Evolutionary conservation across 92 coral and sea anemone species (phyloP).

Genomic region (Siderastrea siderea): DNA sequence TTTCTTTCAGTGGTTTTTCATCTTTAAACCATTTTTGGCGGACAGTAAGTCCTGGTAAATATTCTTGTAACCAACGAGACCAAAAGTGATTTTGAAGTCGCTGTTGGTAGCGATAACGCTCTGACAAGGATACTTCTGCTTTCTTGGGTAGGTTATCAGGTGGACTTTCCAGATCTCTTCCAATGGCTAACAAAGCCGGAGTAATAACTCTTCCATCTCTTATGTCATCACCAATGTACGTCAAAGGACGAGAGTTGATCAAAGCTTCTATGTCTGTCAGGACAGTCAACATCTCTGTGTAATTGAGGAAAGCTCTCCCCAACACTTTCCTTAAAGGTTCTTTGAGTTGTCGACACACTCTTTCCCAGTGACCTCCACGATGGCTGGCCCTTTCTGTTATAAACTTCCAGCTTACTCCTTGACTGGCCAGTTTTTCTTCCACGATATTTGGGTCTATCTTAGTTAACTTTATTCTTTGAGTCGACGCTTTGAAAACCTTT

Average conservation of each 20-base stretch:
- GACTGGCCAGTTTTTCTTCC: constrained; percentile 10
- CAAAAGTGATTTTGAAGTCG: no score
- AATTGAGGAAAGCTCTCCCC: constrained; percentile 32
- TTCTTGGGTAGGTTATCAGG: no score
- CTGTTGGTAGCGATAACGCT: no score
- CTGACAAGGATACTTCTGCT: no score
- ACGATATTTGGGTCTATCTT: constrained; percentile 31
- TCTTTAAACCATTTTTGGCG: no score
- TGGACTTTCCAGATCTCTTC: no score
- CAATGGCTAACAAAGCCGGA: no score
- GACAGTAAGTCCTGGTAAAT: no score
- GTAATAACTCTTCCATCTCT: no score
- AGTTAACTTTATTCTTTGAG: constrained; percentile 13
- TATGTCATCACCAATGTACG: no score
- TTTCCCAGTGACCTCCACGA: constrained; percentile 45
- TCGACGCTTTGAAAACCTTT: constrained; percentile 42
- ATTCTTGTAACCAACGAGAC: no score
- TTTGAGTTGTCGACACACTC: constrained; percentile 43
- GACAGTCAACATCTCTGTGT: constrained; percentile 27
- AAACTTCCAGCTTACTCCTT: constrained; percentile 27
- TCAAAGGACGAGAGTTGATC: constrained; percentile 18
- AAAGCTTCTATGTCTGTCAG: constrained; percentile 28
- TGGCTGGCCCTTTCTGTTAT: constrained; percentile 39
- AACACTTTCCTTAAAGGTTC: constrained; percentile 33
- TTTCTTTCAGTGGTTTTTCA: no score